Percentiles rank a stretch among this genome's conserved stretches.
These are phyloP conservation scores for Bradysia coprophila DNA, from an alignment of 1,140 invertebrate genomes.

Conservation along the genomic window DNA sequence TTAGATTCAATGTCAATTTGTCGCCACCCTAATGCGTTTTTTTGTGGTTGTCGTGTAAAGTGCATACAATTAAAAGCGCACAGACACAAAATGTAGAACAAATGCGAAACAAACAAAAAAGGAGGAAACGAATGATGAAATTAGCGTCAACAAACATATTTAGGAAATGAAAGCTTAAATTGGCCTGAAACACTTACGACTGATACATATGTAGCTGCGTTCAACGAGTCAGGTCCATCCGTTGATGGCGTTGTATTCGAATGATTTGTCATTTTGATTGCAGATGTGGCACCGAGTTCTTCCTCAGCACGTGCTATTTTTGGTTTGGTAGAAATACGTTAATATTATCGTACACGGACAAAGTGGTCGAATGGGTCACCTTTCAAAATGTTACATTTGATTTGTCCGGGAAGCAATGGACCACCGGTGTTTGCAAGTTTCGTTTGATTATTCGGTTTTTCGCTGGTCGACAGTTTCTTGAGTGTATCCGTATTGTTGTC, in stretches of 20 bases:
- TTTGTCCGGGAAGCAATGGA: conserved; percentile 64
- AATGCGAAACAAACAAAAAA: conserved; percentile 2
- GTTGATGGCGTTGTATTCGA: conserved; percentile 4
- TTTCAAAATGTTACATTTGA: conserved; percentile 91
- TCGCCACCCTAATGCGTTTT: conserved; percentile 40
- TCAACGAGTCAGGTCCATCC: conserved; percentile 25
- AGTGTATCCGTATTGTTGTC: conserved; percentile 34
- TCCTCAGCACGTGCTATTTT: conserved; percentile 31
- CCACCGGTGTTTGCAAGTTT: conserved; percentile 34
- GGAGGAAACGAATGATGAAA: conserved; percentile 4
- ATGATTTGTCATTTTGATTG: conserved; percentile 31
- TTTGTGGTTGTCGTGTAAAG: conserved; percentile 1
- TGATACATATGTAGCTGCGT: conserved; percentile 50
- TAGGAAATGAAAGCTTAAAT: background rate
- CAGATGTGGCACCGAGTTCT: conserved; percentile 35
- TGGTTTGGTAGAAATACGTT: conserved; percentile 13
- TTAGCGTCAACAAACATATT: background rate
- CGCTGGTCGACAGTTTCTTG: conserved; percentile 29
- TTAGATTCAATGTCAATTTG: conserved; percentile 48
- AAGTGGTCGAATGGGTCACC: conserved; percentile 29
- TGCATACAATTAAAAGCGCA: background rate
- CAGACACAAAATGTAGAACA: conserved; percentile 2
- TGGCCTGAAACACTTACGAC: conserved; percentile 36
- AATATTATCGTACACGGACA: background rate
- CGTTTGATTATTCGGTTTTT: conserved; percentile 46